Percentiles rank a stretch among this genome's conserved stretches.
These are phyloP conservation scores for Spodoptera frugiperda DNA, from an alignment of 1,140 invertebrate genomes.

Conservation along the genomic window DNA sequence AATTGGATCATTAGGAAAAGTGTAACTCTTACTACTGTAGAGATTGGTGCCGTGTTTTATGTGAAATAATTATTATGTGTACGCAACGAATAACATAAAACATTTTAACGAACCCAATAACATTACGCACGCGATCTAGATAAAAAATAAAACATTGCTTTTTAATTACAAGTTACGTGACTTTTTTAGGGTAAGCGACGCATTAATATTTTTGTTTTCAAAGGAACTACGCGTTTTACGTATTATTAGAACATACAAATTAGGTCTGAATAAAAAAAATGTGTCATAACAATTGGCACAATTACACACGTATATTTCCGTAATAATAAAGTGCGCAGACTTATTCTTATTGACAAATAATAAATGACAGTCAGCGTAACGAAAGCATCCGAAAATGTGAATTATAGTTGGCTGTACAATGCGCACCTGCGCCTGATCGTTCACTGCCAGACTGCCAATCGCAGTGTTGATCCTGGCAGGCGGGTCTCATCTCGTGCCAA, in stretches of 20 bases:
- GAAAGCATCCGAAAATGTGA: background rate
- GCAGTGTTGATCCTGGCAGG: slow-evolving; percentile 41
- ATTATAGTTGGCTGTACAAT: slow-evolving; percentile 13
- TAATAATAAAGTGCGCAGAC: too few species aligned
- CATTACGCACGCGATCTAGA: slow-evolving; percentile 10
- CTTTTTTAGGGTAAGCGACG: background rate
- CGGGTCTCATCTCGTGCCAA: slow-evolving; percentile 41
- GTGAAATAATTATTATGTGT: background rate
- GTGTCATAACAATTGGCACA: too few species aligned
- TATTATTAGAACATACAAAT: background rate
- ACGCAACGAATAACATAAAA: background rate
- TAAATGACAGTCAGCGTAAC: slow-evolving; percentile 9
- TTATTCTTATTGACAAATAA: slow-evolving; percentile 17
- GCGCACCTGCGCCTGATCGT: slow-evolving; percentile 35
- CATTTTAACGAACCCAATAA: slow-evolving; percentile 11
- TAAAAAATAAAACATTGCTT: background rate
- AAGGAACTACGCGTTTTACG: background rate
- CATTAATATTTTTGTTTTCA: background rate
- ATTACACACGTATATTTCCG: too few species aligned
- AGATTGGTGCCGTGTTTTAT: background rate
- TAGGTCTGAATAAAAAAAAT: background rate
- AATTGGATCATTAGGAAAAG: slow-evolving; percentile 32
- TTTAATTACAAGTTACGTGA: background rate
- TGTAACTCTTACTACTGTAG: background rate
- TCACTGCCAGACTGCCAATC: slow-evolving; percentile 27